Percentiles rank a stretch among this genome's conserved stretches.
Conservation (phyloP, 2,113 vertebrate genomes). For the Budorcas taxicolor region DNA sequence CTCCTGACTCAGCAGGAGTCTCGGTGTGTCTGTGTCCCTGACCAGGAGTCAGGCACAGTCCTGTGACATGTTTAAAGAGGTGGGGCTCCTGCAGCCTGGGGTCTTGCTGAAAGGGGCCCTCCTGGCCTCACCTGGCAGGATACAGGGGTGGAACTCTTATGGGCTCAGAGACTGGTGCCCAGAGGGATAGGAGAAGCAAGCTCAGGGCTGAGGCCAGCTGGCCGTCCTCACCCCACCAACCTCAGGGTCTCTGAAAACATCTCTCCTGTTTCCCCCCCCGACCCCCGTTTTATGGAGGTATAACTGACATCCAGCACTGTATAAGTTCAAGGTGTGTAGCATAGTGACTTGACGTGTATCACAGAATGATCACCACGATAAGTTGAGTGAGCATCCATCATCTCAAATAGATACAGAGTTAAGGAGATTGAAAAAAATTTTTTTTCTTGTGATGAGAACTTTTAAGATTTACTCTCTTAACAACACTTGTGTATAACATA, state of each 20-base stretch:
- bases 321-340: background rate
- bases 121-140: background rate
- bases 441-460: background rate
- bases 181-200: background rate
- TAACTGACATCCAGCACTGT: no score
- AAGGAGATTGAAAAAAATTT: background rate
- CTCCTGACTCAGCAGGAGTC: background rate
- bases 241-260: background rate
- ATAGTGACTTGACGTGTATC: background rate
- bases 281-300: background rate
- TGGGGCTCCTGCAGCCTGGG: background rate
- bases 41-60: background rate
- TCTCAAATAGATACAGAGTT: background rate
- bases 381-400: background rate
- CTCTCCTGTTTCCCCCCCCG: background rate
- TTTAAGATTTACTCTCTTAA: background rate
- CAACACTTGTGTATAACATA: no score
- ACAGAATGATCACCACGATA: background rate
- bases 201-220: background rate
- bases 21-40: accelerated
- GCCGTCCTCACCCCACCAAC: background rate
- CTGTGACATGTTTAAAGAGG: background rate
- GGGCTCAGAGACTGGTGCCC: background rate
- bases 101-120: background rate
- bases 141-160: background rate